phyloP scores from a whole-genome alignment of 2,888 invertebrate genomes.

The Tryphoninae sp. region DNA sequence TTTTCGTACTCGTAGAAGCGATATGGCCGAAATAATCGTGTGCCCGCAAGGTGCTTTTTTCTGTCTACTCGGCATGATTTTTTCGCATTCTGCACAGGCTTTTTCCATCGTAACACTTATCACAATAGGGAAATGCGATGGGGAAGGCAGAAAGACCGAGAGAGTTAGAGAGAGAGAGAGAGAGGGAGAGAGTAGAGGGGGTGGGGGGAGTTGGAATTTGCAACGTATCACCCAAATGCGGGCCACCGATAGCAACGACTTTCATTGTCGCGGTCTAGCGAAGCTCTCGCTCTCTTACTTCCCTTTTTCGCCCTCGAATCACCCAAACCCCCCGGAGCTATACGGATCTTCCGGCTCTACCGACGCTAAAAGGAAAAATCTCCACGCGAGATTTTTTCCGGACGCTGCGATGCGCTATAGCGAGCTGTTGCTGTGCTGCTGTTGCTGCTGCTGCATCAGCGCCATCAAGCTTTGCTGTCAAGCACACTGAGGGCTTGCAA shows the following conservation, averaged over 20 bases:
- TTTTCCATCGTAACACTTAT: conserved; percentile 64
- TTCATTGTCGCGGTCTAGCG: conserved; percentile 58
- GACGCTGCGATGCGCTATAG: conserved; percentile 14
- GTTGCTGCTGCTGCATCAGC: conserved; percentile 52
- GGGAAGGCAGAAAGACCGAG: conserved; percentile 9
- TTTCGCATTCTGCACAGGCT: conserved; percentile 45
- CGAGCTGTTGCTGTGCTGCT: not conserved
- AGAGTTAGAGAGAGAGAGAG: conserved; percentile 26
- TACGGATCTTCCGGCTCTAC: conserved; percentile 46
- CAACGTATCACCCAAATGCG: conserved; percentile 61
- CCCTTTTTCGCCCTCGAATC: conserved; percentile 1
- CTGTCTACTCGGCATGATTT: conserved; percentile 63
- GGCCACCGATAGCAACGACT: conserved; percentile 52
- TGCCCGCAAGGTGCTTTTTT: conserved; percentile 43
- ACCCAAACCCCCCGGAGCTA: conserved; percentile 20
- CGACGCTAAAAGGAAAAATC: conserved; percentile 42
- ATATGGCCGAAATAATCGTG: conserved; percentile 49
- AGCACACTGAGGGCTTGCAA: conserved; percentile 30
- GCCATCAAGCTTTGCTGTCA: conserved; percentile 16
- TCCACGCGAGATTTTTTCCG: conserved; percentile 49
- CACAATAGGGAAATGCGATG: conserved; percentile 59
- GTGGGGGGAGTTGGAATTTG: conserved; percentile 43
- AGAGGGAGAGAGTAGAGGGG: conserved; percentile 27
- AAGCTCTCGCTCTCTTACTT: conserved; percentile 18
- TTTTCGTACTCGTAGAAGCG: conserved; percentile 35